These are phyloP conservation scores for Pholis gunnellus DNA, from an alignment of 2,113 vertebrate species.

Conservation along the genomic window DNA sequence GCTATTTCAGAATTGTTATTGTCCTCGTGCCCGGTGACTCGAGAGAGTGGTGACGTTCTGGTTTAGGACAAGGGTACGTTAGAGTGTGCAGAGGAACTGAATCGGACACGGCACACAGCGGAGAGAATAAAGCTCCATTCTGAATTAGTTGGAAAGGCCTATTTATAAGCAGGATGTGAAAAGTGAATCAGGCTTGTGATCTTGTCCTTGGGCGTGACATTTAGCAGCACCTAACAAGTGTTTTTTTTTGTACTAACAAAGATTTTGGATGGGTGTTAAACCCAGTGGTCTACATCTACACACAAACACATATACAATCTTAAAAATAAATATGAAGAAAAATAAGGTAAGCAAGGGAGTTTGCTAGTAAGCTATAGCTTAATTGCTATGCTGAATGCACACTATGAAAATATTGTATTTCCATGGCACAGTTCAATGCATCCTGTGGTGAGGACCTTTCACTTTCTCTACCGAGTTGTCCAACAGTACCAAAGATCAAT, in stretches of 20 bases:
- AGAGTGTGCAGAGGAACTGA: not conserved
- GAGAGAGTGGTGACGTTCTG: not conserved
- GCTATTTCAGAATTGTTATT: not conserved
- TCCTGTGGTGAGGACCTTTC: not conserved
- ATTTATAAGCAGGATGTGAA: not conserved
- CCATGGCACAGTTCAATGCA: not conserved
- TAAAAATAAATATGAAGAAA: not conserved
- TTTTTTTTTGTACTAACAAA: not conserved
- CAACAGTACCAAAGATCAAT: not conserved
- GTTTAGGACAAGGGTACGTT: not conserved
- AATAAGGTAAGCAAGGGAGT: not conserved
- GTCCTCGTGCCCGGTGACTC: not conserved
- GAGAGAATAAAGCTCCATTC: not conserved
- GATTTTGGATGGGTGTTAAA: too few species aligned
- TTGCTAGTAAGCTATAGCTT: not conserved
- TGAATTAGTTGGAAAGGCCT: not conserved
- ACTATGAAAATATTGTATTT: not conserved
- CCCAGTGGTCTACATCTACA: not conserved
- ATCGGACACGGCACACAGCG: not conserved
- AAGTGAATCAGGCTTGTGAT: not conserved
- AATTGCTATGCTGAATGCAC: not conserved
- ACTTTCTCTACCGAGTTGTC: not conserved
- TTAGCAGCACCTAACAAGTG: not conserved
- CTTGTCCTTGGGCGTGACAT: not conserved
- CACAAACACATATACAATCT: not conserved